Conservation (phyloP, 2,797 vertebrate genomes). For the Anabacerthia variegaticeps region DNA sequence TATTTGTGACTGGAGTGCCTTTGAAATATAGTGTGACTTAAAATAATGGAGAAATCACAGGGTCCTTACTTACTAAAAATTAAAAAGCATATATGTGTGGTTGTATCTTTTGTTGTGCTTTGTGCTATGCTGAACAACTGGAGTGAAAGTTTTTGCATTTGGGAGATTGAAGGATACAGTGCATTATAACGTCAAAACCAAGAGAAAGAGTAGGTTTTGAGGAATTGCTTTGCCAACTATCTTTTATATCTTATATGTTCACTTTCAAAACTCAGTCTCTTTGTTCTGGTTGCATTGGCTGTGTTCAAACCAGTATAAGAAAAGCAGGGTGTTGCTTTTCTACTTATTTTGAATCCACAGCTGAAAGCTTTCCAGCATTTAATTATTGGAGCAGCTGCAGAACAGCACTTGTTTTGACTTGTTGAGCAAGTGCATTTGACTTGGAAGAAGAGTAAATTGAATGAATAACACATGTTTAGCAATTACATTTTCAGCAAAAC, state of each 20-base stretch:
- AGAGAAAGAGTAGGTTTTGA: not conserved
- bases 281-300: not conserved
- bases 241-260: not conserved
- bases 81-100: not conserved
- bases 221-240: not conserved
- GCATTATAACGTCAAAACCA: not conserved
- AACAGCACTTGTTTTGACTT: slow-evolving; percentile 43
- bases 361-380: slow-evolving; percentile 25
- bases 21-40: not conserved
- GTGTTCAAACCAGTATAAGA: not conserved
- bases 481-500: not conserved
- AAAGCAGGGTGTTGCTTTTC: slow-evolving; percentile 1
- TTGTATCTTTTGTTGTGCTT: not conserved
- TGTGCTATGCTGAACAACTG: not conserved
- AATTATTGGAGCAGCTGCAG: slow-evolving; percentile 37
- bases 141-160: not conserved
- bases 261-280: not conserved
- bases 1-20: not conserved
- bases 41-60: not conserved
- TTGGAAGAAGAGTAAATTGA: slow-evolving; percentile 38
- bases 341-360: not conserved
- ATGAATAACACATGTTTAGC: slow-evolving; percentile 43
- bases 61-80: not conserved
- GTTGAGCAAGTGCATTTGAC: slow-evolving; percentile 19
- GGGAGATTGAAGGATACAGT: not conserved